Evolutionary conservation across 2,888 invertebrate genomes (phyloP), one percentile per base, ranked within the genome.

Genomic region (Dyspetes luteomarginatus): DNA sequence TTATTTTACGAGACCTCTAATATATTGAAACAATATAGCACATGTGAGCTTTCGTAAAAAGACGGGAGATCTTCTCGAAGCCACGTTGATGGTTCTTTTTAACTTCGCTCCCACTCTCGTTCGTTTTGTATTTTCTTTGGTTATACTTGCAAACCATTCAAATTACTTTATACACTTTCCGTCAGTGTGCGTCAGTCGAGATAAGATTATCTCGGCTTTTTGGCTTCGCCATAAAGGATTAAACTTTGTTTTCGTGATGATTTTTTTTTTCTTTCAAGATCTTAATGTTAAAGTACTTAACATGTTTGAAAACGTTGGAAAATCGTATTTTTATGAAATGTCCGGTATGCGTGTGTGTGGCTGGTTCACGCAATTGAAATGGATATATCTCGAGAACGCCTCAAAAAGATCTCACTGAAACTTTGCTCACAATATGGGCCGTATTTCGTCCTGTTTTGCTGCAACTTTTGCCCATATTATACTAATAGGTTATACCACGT

Each of bases 1-100:
- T 80, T 80, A 76, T 76, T 72, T 55, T 55, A 80, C 72, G 75
- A 69, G 58, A 75, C 69, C 75, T 45, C 64, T 71, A 72, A 80
- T 76, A 67, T 68, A 60, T 72, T 67, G 75, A 58, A 74, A 75
- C 69, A 79, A 75, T 58, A 75, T 64, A 45, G 55, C 19, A 62
- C 50, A 19, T 60, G 43, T 26, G 55, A 75, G 50, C 36, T 74
- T 62, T 67, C n/a, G 9, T n/a, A 9, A 72, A 36, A 24, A 30
- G 50, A 60, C 41, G 7, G 41, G 3, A 17, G 17, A 9, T 36
- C 36, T 1, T 48, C 48, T 17, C 17, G 48, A 26, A 62, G 17
- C 36, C 19, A 5, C 24, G 48, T 48, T 26, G 72, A 65, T 30
- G 50, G 48, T 76, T 43, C 24, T 75, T 60, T 68, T 24, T 12